Conservation (phyloP, 2,888 invertebrate genomes). For the Noctua comes region DNA sequence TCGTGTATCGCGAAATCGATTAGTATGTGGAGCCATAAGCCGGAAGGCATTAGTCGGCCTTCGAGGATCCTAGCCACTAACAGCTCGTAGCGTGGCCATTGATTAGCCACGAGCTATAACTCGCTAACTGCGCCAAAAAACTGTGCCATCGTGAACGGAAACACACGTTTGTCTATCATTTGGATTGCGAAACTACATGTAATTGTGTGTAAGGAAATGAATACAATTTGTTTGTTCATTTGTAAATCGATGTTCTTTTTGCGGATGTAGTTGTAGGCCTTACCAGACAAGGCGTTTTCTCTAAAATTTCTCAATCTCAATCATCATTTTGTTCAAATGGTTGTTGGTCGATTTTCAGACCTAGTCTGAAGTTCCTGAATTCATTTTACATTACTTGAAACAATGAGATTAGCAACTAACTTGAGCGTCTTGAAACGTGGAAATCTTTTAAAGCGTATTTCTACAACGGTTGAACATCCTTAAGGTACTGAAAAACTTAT, state of each 20-base stretch:
- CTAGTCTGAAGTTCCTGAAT: neutral
- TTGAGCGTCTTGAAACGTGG: neutral
- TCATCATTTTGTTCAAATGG: neutral
- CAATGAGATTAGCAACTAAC: neutral
- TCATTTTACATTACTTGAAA: neutral
- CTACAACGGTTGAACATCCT: neutral
- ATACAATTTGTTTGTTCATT: slow-evolving; percentile 30
- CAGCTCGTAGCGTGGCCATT: slow-evolving; percentile 62
- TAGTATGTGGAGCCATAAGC: slow-evolving; percentile 64
- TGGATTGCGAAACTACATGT: slow-evolving; percentile 47
- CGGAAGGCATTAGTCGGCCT: slow-evolving; percentile 70
- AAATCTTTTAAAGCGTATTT: neutral
- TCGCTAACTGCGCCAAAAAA: slow-evolving; percentile 59
- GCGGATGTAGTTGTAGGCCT: neutral
- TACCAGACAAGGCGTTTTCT: slow-evolving; percentile 4
- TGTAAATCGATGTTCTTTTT: slow-evolving; percentile 21
- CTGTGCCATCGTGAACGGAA: slow-evolving; percentile 63
- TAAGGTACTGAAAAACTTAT: neutral
- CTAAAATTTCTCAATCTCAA: neutral
- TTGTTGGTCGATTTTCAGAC: neutral
- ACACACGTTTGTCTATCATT: slow-evolving; percentile 59
- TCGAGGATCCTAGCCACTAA: slow-evolving; percentile 69
- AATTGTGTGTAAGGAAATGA: slow-evolving; percentile 42
- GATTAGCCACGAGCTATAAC: slow-evolving; percentile 66
- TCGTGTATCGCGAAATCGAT: slow-evolving; percentile 70